Conservation (phyloP, 2,113 vertebrate genomes). For the Pimephales promelas region DNA sequence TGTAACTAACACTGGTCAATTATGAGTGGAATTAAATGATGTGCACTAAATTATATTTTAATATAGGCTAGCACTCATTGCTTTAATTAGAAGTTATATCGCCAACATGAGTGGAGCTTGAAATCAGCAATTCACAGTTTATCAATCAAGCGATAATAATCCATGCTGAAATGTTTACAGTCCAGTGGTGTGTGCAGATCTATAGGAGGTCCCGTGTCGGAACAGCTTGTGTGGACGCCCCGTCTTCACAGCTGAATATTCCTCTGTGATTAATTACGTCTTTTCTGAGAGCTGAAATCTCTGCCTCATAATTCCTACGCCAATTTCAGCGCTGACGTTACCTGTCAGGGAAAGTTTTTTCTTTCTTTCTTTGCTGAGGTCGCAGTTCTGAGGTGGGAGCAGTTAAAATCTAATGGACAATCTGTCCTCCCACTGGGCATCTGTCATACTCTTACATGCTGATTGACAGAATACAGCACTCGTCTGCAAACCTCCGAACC, state of each 20-base stretch:
- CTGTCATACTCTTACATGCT: conserved; percentile 57
- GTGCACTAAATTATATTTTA: too few species aligned
- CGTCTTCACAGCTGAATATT: conserved; percentile 33
- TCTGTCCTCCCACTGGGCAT: conserved; percentile 61
- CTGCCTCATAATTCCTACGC: conserved; percentile 63
- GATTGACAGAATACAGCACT: conserved; percentile 65
- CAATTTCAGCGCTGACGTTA: conserved; percentile 56
- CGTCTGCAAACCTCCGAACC: conserved; percentile 62
- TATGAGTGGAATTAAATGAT: too few species aligned
- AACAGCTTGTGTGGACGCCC: conserved; percentile 30
- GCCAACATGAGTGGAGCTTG: not conserved
- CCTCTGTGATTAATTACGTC: conserved; percentile 54
- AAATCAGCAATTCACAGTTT: not conserved
- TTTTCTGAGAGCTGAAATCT: conserved; percentile 53
- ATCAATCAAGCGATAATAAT: not conserved
- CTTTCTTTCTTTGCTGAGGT: conserved; percentile 60
- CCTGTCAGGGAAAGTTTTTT: conserved; percentile 59
- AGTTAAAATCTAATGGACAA: conserved; percentile 68
- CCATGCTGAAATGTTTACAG: conserved; percentile 11
- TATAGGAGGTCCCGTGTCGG: conserved; percentile 13
- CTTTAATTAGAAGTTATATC: not conserved
- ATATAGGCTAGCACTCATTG: too few species aligned
- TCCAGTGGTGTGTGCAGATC: not conserved
- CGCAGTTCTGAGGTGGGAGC: conserved; percentile 54
- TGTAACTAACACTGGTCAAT: too few species aligned